Percentiles rank a stretch among this genome's conserved stretches.
phyloP scores from a whole-genome alignment of 2,888 invertebrate species.

The Periphyllus acericola region DNA sequence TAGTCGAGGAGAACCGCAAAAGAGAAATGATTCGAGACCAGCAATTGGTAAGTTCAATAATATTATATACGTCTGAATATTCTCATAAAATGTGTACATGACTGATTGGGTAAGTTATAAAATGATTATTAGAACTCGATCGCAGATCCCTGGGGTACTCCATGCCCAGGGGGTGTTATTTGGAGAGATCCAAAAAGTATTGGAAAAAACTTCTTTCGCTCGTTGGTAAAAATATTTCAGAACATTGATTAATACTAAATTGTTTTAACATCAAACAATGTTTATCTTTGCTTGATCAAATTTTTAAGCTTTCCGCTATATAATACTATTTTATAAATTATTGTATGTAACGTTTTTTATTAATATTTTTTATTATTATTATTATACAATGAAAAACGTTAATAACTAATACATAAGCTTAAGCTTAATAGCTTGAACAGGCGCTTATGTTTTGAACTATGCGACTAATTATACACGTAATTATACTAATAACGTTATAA shows the following conservation, averaged over 20 bases:
- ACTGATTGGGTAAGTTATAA: slow-evolving; percentile 53
- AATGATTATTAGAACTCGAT: slow-evolving; percentile 58
- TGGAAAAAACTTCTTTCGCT: slow-evolving; percentile 80
- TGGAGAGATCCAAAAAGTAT: slow-evolving; percentile 80
- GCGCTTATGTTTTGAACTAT: neutral
- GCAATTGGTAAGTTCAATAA: slow-evolving; percentile 70
- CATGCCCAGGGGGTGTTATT: slow-evolving; percentile 77
- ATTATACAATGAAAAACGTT: neutral
- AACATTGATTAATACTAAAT: slow-evolving; percentile 43
- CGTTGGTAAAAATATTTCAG: slow-evolving; percentile 72
- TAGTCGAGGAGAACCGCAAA: slow-evolving; percentile 69
- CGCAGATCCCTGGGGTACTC: slow-evolving; percentile 74
- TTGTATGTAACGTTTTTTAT: neutral
- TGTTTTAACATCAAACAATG: neutral
- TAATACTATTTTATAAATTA: neutral
- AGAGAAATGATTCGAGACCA: slow-evolving; percentile 70
- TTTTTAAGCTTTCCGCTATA: slow-evolving; percentile 2
- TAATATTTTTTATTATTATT: no score
- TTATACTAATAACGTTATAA: neutral
- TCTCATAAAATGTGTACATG: neutral
- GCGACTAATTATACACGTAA: neutral
- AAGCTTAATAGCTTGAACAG: slow-evolving; percentile 27
- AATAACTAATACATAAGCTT: slow-evolving; percentile 22
- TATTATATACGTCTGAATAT: neutral
- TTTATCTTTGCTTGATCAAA: slow-evolving; percentile 15